Base-by-base conservation (phyloP, 1,140 invertebrate species). In the Thalassaphorura encarpata region DNA sequence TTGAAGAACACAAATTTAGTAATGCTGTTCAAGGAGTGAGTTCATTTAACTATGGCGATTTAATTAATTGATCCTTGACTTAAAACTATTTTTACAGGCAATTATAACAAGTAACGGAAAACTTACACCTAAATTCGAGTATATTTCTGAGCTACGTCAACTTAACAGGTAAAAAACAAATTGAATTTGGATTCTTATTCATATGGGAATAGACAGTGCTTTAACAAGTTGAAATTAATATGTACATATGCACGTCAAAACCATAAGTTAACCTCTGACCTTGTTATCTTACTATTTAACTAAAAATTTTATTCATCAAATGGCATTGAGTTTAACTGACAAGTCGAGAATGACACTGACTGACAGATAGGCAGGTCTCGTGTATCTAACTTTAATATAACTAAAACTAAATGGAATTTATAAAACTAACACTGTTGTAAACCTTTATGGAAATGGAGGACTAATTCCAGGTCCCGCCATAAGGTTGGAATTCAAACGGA, bases 61-160 rank as follows among this genome's bases (percentile, higher is more conserved):
- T 15, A 33, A 15, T 15, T 39, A 15, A 5, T 33, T 54, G 40
- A 31, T 56, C 15, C 57, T 48, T 19, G 19, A 24, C 11, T 21
- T 29, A 16, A 13, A 3, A 52, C 19, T 54, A 51, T 66, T 66
- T 57, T 74, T 74, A 26, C 68, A 88, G 84, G 89, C 94, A 8
- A 91, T 98, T 52, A 99, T 99, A 61, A 87, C 93, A 0, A 95
- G 89, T 61, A 97, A 98, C 69, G 94, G 94, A 45, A 75, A 79
- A 66, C 71, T 99, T 55, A 97, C 95, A 0, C 81, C 89, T 1
- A 85, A 87, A 67, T 98, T 85, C 73, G 83, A 96, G 72, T 99
- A 99, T 66, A 99, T 99, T 66, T 78, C 84, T 63, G 90, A 96
- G 46, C 72, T 99, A 3, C 78, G 95, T 60, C 77, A 72, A 52